Evolutionary conservation across 2,797 vertebrate genomes (phyloP), one percentile per base, ranked within the genome.

Genomic region (Aphelocoma californica): DNA sequence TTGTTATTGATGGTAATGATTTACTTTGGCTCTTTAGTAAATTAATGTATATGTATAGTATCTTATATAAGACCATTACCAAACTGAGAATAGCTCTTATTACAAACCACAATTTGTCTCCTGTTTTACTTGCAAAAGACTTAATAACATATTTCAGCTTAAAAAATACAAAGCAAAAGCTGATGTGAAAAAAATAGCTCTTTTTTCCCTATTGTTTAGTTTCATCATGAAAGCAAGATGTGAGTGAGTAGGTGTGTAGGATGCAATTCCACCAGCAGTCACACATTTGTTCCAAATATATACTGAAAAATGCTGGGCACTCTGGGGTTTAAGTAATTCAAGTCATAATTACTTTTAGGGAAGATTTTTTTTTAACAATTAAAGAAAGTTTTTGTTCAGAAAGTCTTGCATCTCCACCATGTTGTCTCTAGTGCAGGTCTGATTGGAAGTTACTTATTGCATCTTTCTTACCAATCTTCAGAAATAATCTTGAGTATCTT

Each of bases 271-370:
- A 88, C 31, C 40, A 74, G 58, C 57, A 79, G 48, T 89, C 86
- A 73, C 8, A 25, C 50, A 47, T 93, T 88, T 90, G 40, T 93
- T 97, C 71, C 90, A 94, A 77, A 89, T 94, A 94, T 79, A 91
- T 86, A 34, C 48, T 3, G 6, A 84, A 93, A 87, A 89, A 79
- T 89, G 57, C 56, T 85, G 67, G 62, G 61, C 77, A 89, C 29
- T 47, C 20, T 53, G 42, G 11, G 32, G 29, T 73, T 92, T 93
- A 69, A 90, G 36, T 91, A 84, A 69, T 69, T 95, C 7, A 65
- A 45, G 58, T 86, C 3, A 48, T 69, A 61, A 78, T 73, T 31
- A 53, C 56, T 80, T 92, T 38, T 18, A 38, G 18, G 50, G 32
- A 75, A 42, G 2, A 7, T 6, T 12, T 25, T n/a, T n/a, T 82